Conservation (phyloP, 1,140 invertebrate species). For the Diprion similis region DNA sequence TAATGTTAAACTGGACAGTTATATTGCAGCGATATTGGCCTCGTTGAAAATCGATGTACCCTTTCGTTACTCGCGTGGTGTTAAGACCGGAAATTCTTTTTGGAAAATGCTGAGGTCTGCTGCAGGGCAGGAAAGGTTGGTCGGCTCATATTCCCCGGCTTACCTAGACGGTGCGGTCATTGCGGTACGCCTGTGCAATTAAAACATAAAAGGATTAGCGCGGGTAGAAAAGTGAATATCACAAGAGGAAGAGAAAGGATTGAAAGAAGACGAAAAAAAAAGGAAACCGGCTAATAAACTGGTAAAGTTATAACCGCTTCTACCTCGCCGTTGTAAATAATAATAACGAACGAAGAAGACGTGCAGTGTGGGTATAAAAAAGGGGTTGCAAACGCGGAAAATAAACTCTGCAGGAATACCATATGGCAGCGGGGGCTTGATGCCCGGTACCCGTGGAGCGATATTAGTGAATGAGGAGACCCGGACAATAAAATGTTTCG, state of each 20-base stretch:
- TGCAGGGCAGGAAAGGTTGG: too few relatives aligned
- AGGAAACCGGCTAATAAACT: not conserved
- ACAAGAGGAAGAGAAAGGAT: too few relatives aligned
- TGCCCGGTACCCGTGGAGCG: not conserved
- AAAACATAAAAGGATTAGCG: constrained; percentile 7
- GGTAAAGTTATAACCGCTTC: not conserved
- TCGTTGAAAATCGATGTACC: not conserved
- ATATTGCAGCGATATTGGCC: not conserved
- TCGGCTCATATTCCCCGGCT: not conserved
- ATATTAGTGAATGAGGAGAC: not conserved
- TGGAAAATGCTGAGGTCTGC: too few relatives aligned
- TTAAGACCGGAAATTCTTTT: not conserved
- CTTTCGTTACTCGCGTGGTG: not conserved
- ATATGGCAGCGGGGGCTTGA: not conserved
- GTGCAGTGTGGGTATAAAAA: not conserved
- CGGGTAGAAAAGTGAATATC: too few relatives aligned
- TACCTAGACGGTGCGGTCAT: constrained; percentile 1
- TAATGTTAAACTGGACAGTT: too few relatives aligned
- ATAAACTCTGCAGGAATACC: not conserved
- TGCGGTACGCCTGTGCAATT: not conserved
- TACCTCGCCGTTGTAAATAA: not conserved
- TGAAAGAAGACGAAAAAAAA: too few relatives aligned
- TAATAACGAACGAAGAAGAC: not conserved
- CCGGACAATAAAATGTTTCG: not conserved
- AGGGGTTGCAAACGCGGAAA: not conserved